Evolutionary conservation across 2,888 invertebrate species (phyloP).

Genomic region (Caenorhabditis angaria): DNA sequence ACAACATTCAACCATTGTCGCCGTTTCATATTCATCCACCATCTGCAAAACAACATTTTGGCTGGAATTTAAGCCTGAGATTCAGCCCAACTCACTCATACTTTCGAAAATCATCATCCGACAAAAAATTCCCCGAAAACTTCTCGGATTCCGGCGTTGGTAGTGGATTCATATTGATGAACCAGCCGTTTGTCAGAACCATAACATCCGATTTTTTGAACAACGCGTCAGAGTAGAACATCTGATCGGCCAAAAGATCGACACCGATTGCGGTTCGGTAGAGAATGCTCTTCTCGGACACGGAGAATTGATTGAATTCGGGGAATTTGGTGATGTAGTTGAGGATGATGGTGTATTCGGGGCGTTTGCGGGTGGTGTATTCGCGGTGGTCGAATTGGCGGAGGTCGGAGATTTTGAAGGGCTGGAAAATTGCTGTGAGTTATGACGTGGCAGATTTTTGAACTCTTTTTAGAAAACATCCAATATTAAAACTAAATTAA

Average conservation of each 20-base stretch:
- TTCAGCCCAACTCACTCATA: constrained; percentile 15
- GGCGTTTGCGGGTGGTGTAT: constrained; percentile 29
- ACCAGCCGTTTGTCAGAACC: constrained; percentile 25
- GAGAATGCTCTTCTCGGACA: constrained; percentile 33
- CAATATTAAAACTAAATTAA: not conserved
- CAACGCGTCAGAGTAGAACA: constrained; percentile 21
- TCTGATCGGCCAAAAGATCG: constrained; percentile 29
- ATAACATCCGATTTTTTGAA: not conserved
- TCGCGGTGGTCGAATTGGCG: constrained; percentile 23
- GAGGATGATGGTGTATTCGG: constrained; percentile 39
- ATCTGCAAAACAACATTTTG: constrained; percentile 13
- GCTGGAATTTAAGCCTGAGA: not conserved
- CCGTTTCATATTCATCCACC: constrained; percentile 23
- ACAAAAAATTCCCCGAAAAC: constrained; percentile 16
- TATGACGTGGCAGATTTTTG: no score
- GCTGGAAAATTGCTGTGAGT: constrained; percentile 27
- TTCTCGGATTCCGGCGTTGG: constrained; percentile 17
- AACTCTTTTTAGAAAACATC: no score
- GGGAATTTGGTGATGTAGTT: constrained; percentile 38
- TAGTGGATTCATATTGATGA: constrained; percentile 19
- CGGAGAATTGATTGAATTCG: constrained; percentile 17
- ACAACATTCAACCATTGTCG: constrained; percentile 32
- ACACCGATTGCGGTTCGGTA: constrained; percentile 39
- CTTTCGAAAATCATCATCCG: constrained; percentile 29
- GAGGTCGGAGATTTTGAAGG: constrained; percentile 27